A percentile compares a stretch with the other conserved stretches of the same genome.
Conservation (phyloP, 1,140 invertebrate species). For the Yoshiicerus persimilis region DNA sequence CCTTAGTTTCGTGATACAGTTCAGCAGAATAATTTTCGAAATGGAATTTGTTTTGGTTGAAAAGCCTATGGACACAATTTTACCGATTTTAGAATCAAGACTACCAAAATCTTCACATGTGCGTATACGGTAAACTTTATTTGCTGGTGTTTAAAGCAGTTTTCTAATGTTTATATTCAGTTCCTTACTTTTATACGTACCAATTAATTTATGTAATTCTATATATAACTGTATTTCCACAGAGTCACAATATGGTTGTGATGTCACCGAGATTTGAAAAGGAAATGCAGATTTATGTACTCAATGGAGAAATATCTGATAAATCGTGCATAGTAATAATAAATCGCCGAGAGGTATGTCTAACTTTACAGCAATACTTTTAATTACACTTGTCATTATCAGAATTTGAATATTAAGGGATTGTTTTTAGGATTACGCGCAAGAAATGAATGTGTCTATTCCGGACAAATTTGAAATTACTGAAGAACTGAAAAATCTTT, state of each 20-base stretch:
- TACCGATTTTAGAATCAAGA: not conserved
- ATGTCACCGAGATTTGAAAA: not conserved
- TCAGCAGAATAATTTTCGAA: not conserved
- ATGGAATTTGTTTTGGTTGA: not conserved
- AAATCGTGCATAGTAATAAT: not conserved
- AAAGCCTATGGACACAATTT: not conserved
- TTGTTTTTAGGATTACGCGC: constrained; percentile 33
- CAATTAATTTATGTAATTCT: too few relatives aligned
- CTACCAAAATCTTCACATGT: not conserved
- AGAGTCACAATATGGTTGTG: not conserved
- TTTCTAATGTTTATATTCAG: too few relatives aligned
- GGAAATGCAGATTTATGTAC: not conserved
- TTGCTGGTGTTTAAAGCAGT: too few relatives aligned
- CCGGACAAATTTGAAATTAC: not conserved
- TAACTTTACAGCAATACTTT: too few relatives aligned
- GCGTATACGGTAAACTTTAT: too few relatives aligned
- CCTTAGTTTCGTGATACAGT: too few relatives aligned
- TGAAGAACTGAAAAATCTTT: not conserved
- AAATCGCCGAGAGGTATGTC: not conserved
- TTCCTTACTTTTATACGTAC: too few relatives aligned
- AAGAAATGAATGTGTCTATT: constrained; percentile 24
- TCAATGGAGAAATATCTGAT: not conserved
- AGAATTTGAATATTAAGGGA: too few relatives aligned
- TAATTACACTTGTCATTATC: too few relatives aligned
- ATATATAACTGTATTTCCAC: not conserved